phyloP scores from a whole-genome alignment of 2,888 invertebrate species.

The Malthinus flaveolus region DNA sequence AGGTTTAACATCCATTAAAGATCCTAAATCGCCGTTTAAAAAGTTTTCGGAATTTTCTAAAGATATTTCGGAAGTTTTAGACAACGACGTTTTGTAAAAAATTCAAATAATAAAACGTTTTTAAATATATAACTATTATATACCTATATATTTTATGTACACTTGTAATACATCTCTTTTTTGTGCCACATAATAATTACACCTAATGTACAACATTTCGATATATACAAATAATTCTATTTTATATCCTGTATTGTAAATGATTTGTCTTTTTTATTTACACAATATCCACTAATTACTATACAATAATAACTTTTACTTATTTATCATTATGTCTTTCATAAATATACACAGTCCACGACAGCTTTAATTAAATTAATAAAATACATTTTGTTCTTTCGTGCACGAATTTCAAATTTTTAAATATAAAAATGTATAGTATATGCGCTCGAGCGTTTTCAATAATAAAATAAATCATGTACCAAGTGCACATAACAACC shows the following conservation, averaged over 20 bases:
- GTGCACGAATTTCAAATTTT: no score
- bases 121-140: slow-evolving; percentile 16
- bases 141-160: slow-evolving; percentile 16
- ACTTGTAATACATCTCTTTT: slow-evolving; percentile 20
- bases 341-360: no score
- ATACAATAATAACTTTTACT: background rate
- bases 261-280: slow-evolving; percentile 17
- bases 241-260: slow-evolving; percentile 12
- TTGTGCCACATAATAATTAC: slow-evolving; percentile 18
- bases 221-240: slow-evolving; percentile 15
- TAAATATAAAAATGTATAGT: no score
- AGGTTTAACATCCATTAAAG: slow-evolving; percentile 35
- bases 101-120: background rate
- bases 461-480: no score
- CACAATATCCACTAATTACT: slow-evolving; percentile 2
- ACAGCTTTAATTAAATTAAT: no score
- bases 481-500: no score
- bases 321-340: background rate
- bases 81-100: slow-evolving; percentile 23
- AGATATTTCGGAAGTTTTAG: slow-evolving; percentile 39
- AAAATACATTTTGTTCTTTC: no score
- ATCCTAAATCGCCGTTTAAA: slow-evolving; percentile 42
- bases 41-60: slow-evolving; percentile 40
- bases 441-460: no score
- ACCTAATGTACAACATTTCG: slow-evolving; percentile 12